phyloP scores from a whole-genome alignment of 2,888 invertebrate genomes.

The Drosophila phalerata region DNA sequence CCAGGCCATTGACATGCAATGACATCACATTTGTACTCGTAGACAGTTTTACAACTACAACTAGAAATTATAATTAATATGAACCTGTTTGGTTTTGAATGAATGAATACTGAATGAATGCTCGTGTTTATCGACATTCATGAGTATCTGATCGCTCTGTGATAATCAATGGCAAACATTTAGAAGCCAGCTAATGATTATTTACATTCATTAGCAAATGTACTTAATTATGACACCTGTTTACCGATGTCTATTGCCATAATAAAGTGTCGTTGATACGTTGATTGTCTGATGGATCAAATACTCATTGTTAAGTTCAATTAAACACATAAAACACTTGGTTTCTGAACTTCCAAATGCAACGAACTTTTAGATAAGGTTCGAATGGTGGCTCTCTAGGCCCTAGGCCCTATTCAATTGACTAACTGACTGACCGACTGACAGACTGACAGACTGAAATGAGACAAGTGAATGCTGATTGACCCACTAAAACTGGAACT shows the following conservation, averaged over 20 bases:
- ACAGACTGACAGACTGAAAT: slow-evolving; percentile 41
- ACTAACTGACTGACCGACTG: not conserved
- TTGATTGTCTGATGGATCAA: slow-evolving; percentile 24
- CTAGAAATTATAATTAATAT: slow-evolving; percentile 61
- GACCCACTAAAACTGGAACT: slow-evolving; percentile 62
- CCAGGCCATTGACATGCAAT: slow-evolving; percentile 62
- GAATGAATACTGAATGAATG: slow-evolving; percentile 41
- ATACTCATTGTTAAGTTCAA: slow-evolving; percentile 18
- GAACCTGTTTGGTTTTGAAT: slow-evolving; percentile 44
- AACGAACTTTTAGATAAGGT: slow-evolving; percentile 8
- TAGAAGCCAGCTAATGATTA: slow-evolving; percentile 53
- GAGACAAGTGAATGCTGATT: slow-evolving; percentile 79
- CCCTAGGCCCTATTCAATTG: slow-evolving; percentile 41
- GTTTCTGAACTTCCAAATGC: slow-evolving; percentile 9
- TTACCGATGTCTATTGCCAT: not conserved
- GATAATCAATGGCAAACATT: slow-evolving; percentile 54
- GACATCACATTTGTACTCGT: slow-evolving; percentile 53
- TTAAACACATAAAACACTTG: slow-evolving; percentile 14
- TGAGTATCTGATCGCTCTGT: slow-evolving; percentile 24
- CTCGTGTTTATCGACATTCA: slow-evolving; percentile 5
- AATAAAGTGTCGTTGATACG: not conserved
- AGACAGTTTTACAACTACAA: slow-evolving; percentile 10
- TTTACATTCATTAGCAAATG: slow-evolving; percentile 45
- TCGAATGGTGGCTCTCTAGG: slow-evolving; percentile 13
- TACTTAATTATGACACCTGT: slow-evolving; percentile 40